Base-by-base conservation (phyloP, 1,140 invertebrate genomes). In the Drosophila seguyi region DNA sequence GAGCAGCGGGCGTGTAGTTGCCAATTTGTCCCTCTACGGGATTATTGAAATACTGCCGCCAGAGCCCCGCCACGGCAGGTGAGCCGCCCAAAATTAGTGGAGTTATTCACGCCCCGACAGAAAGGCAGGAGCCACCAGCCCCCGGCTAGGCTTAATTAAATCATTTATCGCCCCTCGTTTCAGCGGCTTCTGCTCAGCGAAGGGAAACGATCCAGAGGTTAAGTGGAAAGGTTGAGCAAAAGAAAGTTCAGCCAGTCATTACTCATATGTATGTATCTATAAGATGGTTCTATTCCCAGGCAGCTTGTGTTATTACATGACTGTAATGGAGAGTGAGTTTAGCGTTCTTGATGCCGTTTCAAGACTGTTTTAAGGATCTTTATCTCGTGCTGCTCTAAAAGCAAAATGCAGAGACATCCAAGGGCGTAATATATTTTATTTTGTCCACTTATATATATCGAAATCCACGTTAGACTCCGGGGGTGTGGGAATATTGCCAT, bases 1-100 rank as follows among this genome's bases (percentile, higher is more conserved):
- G 39, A 25, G 39, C 68, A 74, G 10, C 27, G 14, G 31, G 56
- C 71, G 48, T 74, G 57, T 74, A 74, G 71, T 74, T 76, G 74
- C 53, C 74, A 77, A 77, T 76, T 76, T 68, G 74, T 67, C 29
- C 69, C 69, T 41, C 69, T 71, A 67, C 3, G 11, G 62, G 74
- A 25, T 68, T 76, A 77, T 77, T 77, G 73, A 76, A 76, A 76
- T 76, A 53, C 57, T 18, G 25, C 52, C 27, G 36, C 36, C n/a
- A 50, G 25, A 45, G 36, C 3, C 18, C 13, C 8, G 48, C 48
- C 18, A 31, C 18, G 41, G 13, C 62, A 16, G 44, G 8, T 47
- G 25, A 38, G 36, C 42, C 31, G 20, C 11, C 16, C 38, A 27
- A 52, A 76, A 76, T 67, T 75, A 75, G 74, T 76, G 39, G 48